These are phyloP conservation scores for Mya arenaria DNA, from an alignment of 1,140 invertebrate species.

Conservation along the genomic window DNA sequence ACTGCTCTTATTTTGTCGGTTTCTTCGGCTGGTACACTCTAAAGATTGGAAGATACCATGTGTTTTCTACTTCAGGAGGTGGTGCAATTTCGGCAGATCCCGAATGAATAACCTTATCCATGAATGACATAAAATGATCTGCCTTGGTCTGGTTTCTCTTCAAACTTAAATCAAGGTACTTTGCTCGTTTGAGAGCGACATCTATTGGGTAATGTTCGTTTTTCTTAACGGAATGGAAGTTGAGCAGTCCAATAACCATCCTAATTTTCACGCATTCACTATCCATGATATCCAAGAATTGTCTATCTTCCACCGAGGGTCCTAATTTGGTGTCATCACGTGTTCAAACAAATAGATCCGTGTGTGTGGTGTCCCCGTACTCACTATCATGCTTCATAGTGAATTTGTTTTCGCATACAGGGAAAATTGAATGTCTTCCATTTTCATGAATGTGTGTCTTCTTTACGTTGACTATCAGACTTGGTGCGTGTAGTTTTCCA, in stretches of 20 bases:
- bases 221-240: neutral
- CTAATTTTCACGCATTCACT: neutral
- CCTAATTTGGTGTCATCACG: constrained; percentile 29
- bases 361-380: neutral
- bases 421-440: constrained; percentile 14
- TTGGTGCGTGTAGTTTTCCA: constrained; percentile 8
- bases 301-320: neutral
- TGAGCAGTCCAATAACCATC: neutral
- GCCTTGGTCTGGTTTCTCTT: neutral
- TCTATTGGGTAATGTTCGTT: neutral
- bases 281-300: constrained; percentile 11
- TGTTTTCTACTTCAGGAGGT: neutral
- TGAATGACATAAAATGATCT: neutral
- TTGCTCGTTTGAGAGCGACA: neutral
- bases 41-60: neutral
- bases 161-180: neutral
- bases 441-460: constrained; percentile 37
- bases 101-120: neutral
- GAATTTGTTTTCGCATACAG: too few relatives aligned
- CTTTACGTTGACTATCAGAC: constrained; percentile 13
- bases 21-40: constrained; percentile 1
- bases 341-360: constrained; percentile 20
- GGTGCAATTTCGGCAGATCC: neutral
- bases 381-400: constrained; percentile 12
- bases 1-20: neutral